Evolutionary conservation across 2,113 vertebrate genomes (phyloP), one percentile per base, ranked within the genome.

Genomic region (Bufo bufo): DNA sequence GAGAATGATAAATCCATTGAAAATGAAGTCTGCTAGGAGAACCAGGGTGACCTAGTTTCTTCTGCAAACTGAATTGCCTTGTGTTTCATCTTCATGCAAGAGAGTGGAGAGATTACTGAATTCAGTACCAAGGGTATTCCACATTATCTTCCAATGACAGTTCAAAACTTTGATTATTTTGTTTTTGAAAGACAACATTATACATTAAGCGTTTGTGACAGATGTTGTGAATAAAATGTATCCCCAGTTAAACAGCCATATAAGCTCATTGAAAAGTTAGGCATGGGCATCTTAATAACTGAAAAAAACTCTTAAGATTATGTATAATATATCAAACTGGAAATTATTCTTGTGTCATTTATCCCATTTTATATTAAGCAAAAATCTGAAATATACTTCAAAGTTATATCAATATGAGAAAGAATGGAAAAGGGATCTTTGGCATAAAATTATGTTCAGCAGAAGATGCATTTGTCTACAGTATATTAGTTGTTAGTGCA

Each of bases 11-110:
- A 87, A 50, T 89, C n/a, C 47, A 65, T 58, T 86, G 81, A 80
- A 91, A 85, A 77, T 78, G 1, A 79, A 87, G 63, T 82, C 50
- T 86, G 88, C 87, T 90, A 87, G n/a, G 63, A 85, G 47, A 90
- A 52, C 4, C 56, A 87, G 81, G 84, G 63, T 0, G 89, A 74
- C 85, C 89, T 85, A 49, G 77, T 89, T 79, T 50, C 69, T 77
- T 71, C 63, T 82, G 63, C 86, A 88, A 83, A 88, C 69, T 87
- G 72, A 75, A 90, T 0, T 0, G 47, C 66, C 49, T 23, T 86
- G 54, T 63, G 72, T 52, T 81, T 61, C 74, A 89, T 87, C 71
- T 72, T 88, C 89, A 90, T 85, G 52, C 9, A 19, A 72, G 65
- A 87, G 4, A 4, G 78, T 23, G n/a, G 0, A 65, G 89, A 20